Evolutionary conservation across 2,797 vertebrate species (phyloP), one percentile per base, ranked within the genome.

Genomic region (Miichthys miiuy): DNA sequence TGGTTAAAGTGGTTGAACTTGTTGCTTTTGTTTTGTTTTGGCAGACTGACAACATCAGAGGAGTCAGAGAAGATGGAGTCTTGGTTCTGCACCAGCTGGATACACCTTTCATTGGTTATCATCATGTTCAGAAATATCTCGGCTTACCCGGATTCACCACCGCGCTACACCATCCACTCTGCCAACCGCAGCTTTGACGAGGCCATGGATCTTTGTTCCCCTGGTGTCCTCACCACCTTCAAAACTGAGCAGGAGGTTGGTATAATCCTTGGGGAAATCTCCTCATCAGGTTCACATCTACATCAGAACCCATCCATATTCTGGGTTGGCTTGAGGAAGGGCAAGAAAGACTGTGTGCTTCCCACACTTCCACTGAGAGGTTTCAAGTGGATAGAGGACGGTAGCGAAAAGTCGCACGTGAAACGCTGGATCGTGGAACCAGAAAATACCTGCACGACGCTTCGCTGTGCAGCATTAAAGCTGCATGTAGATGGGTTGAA

Each of bases 261-360:
- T 0, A 38, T 87, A 0, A 63, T 98, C 62, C 78, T 94, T 0
- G 3, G 55, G 0, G 81, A 93, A 2, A 2, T 95, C 57, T 0
- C 9, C 57, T 0, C 10, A 1, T 56, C 13, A 0, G 3, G 0
- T 9, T 1, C 0, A 0, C 1, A 2, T n/a, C 27, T 2, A 0
- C 5, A 7, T 6, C 27, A 9, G 6, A 23, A 3, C 0, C 2
- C 65, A 0, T 44, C 81, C 47, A 8, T 62, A 0, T 92, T 96
- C 67, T 97, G 97, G 97, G 91, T 97, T 5, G 96, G 96, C 4
- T 90, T 98, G 64, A 91, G 72, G 66, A 95, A 89, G 63, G 5
- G 50, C 7, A 88, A 60, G 18, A 48, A 67, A 0, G 0, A 62
- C 1, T 98, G 97, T 50, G 91, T 95, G 11, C 6, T 73, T 3